Base-by-base conservation (phyloP, 2,113 vertebrate genomes). In the Drymodes brunneopygia region DNA sequence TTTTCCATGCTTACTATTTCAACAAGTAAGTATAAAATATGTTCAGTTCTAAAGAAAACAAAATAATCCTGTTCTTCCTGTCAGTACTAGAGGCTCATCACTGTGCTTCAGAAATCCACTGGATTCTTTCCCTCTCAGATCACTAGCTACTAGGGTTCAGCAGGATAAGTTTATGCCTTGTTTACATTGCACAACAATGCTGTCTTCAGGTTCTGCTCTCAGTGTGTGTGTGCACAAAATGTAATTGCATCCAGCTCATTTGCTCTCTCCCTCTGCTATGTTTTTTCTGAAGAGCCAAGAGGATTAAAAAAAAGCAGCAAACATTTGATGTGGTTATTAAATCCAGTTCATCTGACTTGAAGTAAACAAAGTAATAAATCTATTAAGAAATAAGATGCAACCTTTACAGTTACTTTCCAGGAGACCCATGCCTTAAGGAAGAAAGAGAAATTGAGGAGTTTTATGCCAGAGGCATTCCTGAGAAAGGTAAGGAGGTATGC, bases 401-500 rank as follows among this genome's bases (percentile, higher is more conserved):
- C 58, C 78, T 94, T 67, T 48, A 67, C 48, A 58, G 70, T 79
- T 79, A 50, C 33, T 57, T 27, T 89, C 47, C 70, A 72, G 65
- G 61, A 86, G 51, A 66, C 21, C 47, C 24, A 11, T 81, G 83
- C 65, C 61, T 87, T 64, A 48, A 79, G 70, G 61, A 85, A 64
- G 77, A 36, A 73, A 66, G 72, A 88, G 60, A 86, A 71, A 81
- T 25, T 22, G 57, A 67, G 56, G 67, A 47, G 57, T 40, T 87
- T 65, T 71, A 35, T 65, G 73, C 81, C 10, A 0, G 57, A 89
- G 81, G 83, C 86, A 79, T 90, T 95, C 78, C 65, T 5, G 15
- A 91, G 84, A 48, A 95, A 95, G 95, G 95, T 95, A 94, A 94
- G 25, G 78, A 96, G 84, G 70, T 69, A 89, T 89, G 91, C 89